phyloP scores from a whole-genome alignment of 30 jellyfish, hydroid and myxozoan species.

The Aurelia coerulea region DNA sequence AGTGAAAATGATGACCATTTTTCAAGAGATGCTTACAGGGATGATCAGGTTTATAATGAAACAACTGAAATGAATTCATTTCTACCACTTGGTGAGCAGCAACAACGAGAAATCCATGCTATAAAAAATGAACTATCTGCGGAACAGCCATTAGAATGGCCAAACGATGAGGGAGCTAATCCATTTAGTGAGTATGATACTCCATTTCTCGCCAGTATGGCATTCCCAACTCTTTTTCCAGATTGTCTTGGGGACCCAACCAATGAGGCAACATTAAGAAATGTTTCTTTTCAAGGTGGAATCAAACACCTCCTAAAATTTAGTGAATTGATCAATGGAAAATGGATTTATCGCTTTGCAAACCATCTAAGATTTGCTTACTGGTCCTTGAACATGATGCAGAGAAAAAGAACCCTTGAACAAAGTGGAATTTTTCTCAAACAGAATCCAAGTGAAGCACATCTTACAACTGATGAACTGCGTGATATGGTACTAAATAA shows the following conservation, averaged over 20 bases:
- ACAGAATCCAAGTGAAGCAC: constrained; percentile 17
- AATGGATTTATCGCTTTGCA: too few relatives aligned
- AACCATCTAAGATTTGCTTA: constrained; percentile 19
- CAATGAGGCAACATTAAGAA: too few relatives aligned
- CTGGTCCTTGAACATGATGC: constrained; percentile 16
- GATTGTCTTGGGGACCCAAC: too few relatives aligned
- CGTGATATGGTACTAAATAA: too few relatives aligned
- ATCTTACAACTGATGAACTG: not conserved
- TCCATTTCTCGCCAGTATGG: too few relatives aligned
- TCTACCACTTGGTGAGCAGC: not conserved
- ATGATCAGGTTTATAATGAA: not conserved
- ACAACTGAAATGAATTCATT: not conserved
- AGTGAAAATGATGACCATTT: not conserved
- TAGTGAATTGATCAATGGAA: too few relatives aligned
- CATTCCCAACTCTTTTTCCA: too few relatives aligned
- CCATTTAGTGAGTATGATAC: too few relatives aligned
- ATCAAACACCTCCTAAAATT: too few relatives aligned
- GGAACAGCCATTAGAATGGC: too few relatives aligned
- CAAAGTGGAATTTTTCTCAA: not conserved
- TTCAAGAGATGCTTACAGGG: not conserved
- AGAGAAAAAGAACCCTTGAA: not conserved
- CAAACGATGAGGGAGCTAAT: too few relatives aligned
- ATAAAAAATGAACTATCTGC: not conserved
- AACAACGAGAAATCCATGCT: not conserved
- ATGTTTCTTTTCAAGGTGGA: too few relatives aligned